phyloP scores from a whole-genome alignment of 2,797 vertebrate species.

The Denticeps clupeoides region DNA sequence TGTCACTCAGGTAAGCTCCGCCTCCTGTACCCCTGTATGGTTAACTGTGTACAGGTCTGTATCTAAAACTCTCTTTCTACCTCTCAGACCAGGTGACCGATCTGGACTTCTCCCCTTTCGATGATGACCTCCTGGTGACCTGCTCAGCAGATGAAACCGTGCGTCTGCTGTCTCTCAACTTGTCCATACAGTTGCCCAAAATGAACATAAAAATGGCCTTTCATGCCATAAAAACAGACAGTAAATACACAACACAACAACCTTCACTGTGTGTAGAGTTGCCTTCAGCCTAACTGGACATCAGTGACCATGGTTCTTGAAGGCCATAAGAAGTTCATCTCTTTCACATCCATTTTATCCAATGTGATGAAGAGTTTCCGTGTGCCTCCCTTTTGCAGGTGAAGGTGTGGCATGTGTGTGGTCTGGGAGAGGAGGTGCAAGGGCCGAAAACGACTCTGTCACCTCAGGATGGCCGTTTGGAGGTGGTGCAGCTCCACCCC shows the following conservation, averaged over 20 bases:
- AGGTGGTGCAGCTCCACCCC: conserved; percentile 77
- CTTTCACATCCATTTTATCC: background rate
- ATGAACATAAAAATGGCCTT: too few species aligned
- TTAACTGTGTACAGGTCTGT: background rate
- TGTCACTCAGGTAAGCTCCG: conserved; percentile 77
- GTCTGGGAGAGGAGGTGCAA: conserved; percentile 42
- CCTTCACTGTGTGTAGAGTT: too few species aligned
- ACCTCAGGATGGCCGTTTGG: conserved; percentile 48
- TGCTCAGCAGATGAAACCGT: conserved; percentile 79
- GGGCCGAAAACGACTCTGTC: conserved; percentile 53
- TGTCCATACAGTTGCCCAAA: background rate
- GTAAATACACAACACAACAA: too few species aligned
- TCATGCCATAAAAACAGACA: too few species aligned
- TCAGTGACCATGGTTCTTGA: too few species aligned
- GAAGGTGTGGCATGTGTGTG: conserved; percentile 74
- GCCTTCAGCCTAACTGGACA: too few species aligned
- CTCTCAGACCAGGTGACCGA: conserved; percentile 76
- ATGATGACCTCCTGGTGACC: conserved; percentile 77
- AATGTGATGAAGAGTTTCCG: background rate
- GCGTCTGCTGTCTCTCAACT: conserved; percentile 28
- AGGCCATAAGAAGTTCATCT: too few species aligned
- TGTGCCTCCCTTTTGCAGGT: conserved; percentile 50
- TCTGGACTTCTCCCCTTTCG: conserved; percentile 89
- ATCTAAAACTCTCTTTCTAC: conserved; percentile 1
- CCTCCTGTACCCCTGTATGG: background rate